A percentile compares a stretch with the other conserved stretches of the same genome.
These are phyloP conservation scores for Drosophila helvetica DNA, from an alignment of 2,888 invertebrate species.

Conservation along the genomic window DNA sequence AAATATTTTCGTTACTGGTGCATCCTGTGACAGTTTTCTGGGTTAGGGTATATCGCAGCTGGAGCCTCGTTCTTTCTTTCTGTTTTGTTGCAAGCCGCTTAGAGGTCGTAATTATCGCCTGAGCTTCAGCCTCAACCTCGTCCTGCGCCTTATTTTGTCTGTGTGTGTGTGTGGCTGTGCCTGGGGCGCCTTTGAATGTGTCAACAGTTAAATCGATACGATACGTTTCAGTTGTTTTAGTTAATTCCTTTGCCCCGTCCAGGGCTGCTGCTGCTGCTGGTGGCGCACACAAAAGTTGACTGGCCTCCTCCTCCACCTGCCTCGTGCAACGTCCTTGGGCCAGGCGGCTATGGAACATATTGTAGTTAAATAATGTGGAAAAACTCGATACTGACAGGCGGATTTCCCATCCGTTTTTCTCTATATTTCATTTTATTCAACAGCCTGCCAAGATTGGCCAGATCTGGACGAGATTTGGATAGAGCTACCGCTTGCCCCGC, in stretches of 20 bases:
- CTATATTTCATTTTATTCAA: not conserved
- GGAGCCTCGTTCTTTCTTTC: not conserved
- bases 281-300: constrained; percentile 41
- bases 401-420: not conserved
- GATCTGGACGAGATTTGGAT: constrained; percentile 61
- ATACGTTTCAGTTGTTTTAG: constrained; percentile 65
- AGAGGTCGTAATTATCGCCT: constrained; percentile 31
- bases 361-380: constrained; percentile 11
- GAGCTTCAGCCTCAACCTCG: constrained; percentile 3
- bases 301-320: constrained; percentile 35
- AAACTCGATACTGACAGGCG: constrained; percentile 25
- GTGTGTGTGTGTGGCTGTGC: constrained; percentile 10
- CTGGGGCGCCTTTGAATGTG: constrained; percentile 55
- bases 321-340: constrained; percentile 28
- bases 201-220: constrained; percentile 76
- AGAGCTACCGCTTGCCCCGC: constrained; percentile 17
- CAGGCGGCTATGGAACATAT: constrained; percentile 15
- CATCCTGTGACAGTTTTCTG: too few relatives aligned
- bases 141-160: not conserved
- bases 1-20: too few relatives aligned
- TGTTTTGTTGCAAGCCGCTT: not conserved
- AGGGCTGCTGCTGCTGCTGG: constrained; percentile 3
- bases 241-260: constrained; percentile 35
- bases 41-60: not conserved
- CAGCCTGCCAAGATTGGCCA: constrained; percentile 52